phyloP scores from a whole-genome alignment of 2,113 vertebrate species.

The Geothlypis trichas region DNA sequence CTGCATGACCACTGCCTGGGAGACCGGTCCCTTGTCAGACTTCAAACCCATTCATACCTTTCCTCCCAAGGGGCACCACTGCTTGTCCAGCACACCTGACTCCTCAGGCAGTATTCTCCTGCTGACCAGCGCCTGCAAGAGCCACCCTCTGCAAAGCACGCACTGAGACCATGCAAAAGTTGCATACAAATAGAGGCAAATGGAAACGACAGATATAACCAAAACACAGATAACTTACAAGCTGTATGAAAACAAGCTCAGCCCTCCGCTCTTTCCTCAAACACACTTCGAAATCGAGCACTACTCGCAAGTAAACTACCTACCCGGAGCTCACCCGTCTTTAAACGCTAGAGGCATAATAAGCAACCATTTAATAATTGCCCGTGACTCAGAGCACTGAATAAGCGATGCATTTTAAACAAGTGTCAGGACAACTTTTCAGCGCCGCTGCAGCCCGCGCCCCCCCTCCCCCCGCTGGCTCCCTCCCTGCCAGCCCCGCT shows the following conservation, averaged over 20 bases:
- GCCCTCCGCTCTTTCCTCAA: neutral
- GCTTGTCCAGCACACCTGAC: neutral
- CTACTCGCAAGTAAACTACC: neutral
- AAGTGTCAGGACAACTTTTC: neutral
- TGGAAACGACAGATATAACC: neutral
- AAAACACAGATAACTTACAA: neutral
- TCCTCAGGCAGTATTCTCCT: neutral
- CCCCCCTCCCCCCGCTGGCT: neutral
- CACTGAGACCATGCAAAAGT: neutral
- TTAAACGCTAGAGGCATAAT: neutral
- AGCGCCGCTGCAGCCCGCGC: neutral
- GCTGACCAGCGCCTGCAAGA: neutral
- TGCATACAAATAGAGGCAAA: neutral
- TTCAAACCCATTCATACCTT: neutral
- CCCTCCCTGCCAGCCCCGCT: neutral
- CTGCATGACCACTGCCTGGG: neutral
- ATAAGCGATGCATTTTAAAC: neutral
- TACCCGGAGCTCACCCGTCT: neutral
- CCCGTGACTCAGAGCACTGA: neutral
- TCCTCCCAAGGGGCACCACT: neutral
- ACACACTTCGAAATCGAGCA: neutral
- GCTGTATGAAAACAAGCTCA: neutral
- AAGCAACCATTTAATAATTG: neutral
- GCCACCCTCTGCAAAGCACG: neutral
- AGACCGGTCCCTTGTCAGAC: neutral